Evolutionary conservation across 2,888 invertebrate species (phyloP).

Genomic region (Augochlorella aurata): DNA sequence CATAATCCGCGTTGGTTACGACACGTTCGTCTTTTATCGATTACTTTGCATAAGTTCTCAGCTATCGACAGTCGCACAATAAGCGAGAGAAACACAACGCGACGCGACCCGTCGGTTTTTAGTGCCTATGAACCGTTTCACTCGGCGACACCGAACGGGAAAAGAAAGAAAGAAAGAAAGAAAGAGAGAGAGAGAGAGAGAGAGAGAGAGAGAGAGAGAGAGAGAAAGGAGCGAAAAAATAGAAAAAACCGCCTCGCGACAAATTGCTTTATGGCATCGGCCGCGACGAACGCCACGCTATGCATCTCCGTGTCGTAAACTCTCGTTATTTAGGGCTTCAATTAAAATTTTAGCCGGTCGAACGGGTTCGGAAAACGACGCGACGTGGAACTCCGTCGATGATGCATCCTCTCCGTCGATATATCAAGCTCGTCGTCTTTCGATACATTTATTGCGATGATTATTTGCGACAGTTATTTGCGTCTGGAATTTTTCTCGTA

Average conservation of each 20-base stretch:
- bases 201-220: not conserved
- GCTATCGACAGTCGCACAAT: not conserved
- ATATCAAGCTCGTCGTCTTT: too few relatives aligned
- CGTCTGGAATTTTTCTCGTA: too few relatives aligned
- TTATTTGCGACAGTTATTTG: too few relatives aligned
- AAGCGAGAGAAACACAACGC: not conserved
- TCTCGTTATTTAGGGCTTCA: conserved; percentile 59
- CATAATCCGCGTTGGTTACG: conserved; percentile 45
- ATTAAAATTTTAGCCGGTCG: conserved; percentile 67
- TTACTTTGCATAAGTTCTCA: conserved; percentile 40
- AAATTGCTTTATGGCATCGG: conserved; percentile 63
- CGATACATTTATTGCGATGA: too few relatives aligned
- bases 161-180: not conserved
- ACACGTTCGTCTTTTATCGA: conserved; percentile 45
- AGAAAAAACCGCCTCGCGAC: conserved; percentile 42
- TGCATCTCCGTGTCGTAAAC: conserved; percentile 65
- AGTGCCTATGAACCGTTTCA: not conserved
- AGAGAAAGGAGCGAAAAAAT: conserved; percentile 2
- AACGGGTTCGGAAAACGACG: conserved; percentile 36
- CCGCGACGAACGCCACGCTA: conserved; percentile 35
- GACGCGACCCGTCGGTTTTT: not conserved
- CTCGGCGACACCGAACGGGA: conserved; percentile 1
- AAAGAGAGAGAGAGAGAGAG: not conserved
- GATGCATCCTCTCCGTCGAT: not conserved
- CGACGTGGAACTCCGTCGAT: not conserved